Percentiles rank a stretch among this genome's conserved stretches.
Conservation (phyloP, 37 sponge, comb jelly and placozoan genomes). For the Bolinopsis microptera region DNA sequence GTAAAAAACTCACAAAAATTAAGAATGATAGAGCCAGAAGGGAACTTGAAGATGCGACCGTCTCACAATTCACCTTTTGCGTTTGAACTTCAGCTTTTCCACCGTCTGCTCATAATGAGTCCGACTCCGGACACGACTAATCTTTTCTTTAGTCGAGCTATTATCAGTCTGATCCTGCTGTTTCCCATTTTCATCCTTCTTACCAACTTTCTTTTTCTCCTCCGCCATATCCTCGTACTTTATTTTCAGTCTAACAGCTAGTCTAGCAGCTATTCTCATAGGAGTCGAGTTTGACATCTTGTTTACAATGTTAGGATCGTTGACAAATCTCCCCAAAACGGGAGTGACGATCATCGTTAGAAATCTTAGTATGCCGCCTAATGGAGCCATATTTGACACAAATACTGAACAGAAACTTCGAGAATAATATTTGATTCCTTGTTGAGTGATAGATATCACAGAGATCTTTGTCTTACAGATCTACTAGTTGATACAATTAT, state of each 20-base stretch:
- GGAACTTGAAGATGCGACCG: no score
- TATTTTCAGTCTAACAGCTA: slow-evolving; percentile 18
- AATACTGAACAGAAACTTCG: no score
- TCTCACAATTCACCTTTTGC: background rate
- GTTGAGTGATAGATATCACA: no score
- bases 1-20: background rate
- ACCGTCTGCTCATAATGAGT: background rate
- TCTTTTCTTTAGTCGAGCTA: background rate
- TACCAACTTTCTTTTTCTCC: slow-evolving; percentile 11
- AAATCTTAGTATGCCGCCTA: background rate
- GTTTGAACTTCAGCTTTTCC: background rate
- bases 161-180: background rate
- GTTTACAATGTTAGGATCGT: slow-evolving; percentile 30
- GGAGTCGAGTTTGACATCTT: slow-evolving; percentile 11
- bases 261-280: slow-evolving; percentile 3
- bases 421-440: no score
- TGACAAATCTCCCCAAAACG: background rate
- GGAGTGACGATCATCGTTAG: background rate
- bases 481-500: no score
- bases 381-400: background rate
- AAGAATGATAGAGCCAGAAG: no score
- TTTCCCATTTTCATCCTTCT: background rate
- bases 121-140: background rate
- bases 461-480: no score
- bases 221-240: background rate